phyloP scores from a whole-genome alignment of 35 echinoderm and acorn worm genomes.

The Ptychodera flava region DNA sequence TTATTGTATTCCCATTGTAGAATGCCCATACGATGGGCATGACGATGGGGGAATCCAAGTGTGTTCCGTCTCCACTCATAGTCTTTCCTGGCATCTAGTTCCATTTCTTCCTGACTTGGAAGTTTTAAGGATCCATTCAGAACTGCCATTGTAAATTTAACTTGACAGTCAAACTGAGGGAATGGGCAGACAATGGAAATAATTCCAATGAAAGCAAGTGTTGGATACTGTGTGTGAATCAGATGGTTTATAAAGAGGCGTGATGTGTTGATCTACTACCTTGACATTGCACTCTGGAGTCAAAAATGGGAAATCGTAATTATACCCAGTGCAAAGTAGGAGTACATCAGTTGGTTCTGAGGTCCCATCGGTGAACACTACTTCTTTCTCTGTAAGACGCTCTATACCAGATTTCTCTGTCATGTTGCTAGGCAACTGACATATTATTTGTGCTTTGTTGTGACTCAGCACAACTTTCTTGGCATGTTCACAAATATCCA shows the following conservation, averaged over 20 bases:
- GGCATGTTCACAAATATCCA: slow-evolving; percentile 43
- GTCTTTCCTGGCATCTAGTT: slow-evolving; percentile 30
- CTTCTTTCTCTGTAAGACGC: slow-evolving; percentile 16
- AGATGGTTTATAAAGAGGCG: slow-evolving; percentile 77
- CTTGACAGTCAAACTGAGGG: slow-evolving; percentile 53
- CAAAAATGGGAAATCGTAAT: slow-evolving; percentile 67
- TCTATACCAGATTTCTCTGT: slow-evolving; percentile 31
- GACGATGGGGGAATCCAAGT: slow-evolving; percentile 28
- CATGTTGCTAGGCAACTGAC: slow-evolving; percentile 42
- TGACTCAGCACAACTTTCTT: slow-evolving; percentile 57
- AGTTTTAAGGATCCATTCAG: slow-evolving; percentile 58
- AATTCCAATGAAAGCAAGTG: slow-evolving; percentile 64
- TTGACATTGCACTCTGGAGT: slow-evolving; percentile 42
- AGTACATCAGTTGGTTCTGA: slow-evolving; percentile 42
- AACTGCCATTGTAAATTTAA: slow-evolving; percentile 31
- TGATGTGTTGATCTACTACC: slow-evolving; percentile 34
- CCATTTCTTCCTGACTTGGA: slow-evolving; percentile 61
- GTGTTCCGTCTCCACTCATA: slow-evolving; percentile 28
- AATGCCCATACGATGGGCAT: slow-evolving; percentile 48
- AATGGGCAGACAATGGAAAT: slow-evolving; percentile 52
- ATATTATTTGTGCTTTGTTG: slow-evolving; percentile 10
- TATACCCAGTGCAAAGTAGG: slow-evolving; percentile 78
- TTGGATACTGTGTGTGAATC: slow-evolving; percentile 47
- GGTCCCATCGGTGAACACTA: slow-evolving; percentile 44
- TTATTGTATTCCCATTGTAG: slow-evolving; percentile 71